Conservation (phyloP, 2,888 invertebrate species). For the Ormyrus labotus region DNA sequence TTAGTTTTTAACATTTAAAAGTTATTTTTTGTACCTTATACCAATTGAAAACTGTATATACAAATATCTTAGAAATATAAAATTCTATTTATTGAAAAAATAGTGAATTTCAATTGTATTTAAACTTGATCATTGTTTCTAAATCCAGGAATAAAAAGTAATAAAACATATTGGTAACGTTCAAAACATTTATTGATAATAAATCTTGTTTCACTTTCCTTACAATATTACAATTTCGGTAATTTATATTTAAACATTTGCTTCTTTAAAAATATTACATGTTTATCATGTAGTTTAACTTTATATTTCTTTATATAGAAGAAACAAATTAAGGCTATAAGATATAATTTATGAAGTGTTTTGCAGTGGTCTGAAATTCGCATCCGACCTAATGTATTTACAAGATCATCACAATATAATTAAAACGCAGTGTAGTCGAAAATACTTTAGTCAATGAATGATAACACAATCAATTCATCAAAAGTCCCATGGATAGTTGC, state of each 20-base stretch:
- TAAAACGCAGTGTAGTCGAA: conserved; percentile 28
- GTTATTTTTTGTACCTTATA: conserved; percentile 12
- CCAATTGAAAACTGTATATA: conserved; percentile 14
- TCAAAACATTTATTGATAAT: conserved; percentile 55
- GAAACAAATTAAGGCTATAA: conserved; percentile 42
- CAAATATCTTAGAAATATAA: conserved; percentile 17
- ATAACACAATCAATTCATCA: conserved; percentile 15
- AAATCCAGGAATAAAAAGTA: not conserved
- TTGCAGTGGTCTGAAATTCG: conserved; percentile 1
- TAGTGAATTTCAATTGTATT: conserved; percentile 21
- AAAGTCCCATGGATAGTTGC: not conserved
- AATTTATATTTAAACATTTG: conserved; percentile 27
- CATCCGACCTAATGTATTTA: conserved; percentile 42
- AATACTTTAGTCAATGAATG: conserved; percentile 1
- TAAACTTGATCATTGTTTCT: conserved; percentile 4
- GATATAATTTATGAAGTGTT: conserved; percentile 2
- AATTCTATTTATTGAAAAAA: conserved; percentile 30
- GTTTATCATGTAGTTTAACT: conserved; percentile 17
- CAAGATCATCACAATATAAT: conserved; percentile 15
- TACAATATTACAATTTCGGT: conserved; percentile 33
- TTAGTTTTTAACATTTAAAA: not conserved
- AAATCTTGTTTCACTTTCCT: conserved; percentile 26
- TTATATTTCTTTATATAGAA: conserved; percentile 6
- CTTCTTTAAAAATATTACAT: conserved; percentile 43
- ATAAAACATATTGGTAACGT: conserved; percentile 28